Conservation (phyloP, 2,888 invertebrate genomes). For the Tenthredo distinguenda region DNA sequence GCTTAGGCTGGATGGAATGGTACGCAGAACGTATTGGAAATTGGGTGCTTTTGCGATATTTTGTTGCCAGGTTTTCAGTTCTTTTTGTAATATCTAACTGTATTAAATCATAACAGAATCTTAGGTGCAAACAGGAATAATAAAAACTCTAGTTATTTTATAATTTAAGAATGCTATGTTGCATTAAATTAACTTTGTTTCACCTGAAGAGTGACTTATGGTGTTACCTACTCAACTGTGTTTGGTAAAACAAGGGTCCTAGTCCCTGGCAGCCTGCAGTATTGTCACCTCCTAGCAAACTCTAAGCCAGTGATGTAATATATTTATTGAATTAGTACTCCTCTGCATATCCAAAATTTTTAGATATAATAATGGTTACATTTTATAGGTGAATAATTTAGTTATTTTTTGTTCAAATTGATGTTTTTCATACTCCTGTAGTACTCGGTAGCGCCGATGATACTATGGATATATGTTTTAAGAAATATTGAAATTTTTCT, state of each 20-base stretch:
- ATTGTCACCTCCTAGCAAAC: conserved; percentile 43
- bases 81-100: background rate
- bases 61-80: conserved; percentile 7
- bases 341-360: background rate
- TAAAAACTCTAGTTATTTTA: background rate
- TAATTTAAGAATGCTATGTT: background rate
- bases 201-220: background rate
- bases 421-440: conserved; percentile 46
- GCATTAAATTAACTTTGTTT: conserved; percentile 11
- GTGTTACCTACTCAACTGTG: background rate
- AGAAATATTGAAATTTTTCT: background rate
- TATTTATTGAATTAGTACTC: conserved; percentile 30
- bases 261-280: conserved; percentile 32
- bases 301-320: conserved; percentile 49
- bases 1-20: conserved; percentile 47
- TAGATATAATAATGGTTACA: conserved; percentile 30
- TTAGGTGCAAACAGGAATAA: conserved; percentile 12
- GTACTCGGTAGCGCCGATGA: conserved; percentile 14
- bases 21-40: conserved; percentile 41
- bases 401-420: conserved; percentile 15
- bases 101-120: background rate
- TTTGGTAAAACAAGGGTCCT: background rate
- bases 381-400: conserved; percentile 43
- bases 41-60: conserved; percentile 17
- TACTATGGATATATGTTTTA: background rate